Evolutionary conservation across 2,113 vertebrate genomes (phyloP).

Genomic region (Chaetura pelagica): DNA sequence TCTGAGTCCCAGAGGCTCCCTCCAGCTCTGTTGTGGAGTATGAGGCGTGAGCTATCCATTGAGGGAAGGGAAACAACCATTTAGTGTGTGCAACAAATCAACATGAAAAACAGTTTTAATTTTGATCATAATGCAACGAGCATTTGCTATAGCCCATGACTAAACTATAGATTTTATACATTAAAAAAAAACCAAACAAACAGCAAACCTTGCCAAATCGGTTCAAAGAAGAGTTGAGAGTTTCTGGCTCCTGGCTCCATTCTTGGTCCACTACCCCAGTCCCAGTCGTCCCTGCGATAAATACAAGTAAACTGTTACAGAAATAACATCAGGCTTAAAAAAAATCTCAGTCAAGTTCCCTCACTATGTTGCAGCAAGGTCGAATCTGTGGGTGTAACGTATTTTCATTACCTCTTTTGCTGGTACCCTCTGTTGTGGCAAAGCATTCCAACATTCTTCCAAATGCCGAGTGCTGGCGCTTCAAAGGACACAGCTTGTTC

Average conservation of each 20-base stretch:
- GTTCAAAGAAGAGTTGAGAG: neutral
- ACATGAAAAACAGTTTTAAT: neutral
- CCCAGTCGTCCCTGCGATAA: neutral
- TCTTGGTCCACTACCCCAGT: neutral
- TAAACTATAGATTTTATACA: neutral
- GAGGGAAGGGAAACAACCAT: neutral
- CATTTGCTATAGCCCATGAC: neutral
- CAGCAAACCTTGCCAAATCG: neutral
- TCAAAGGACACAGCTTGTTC: conserved; percentile 29
- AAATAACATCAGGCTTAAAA: conserved; percentile 19
- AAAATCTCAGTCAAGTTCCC: neutral
- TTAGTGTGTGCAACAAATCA: neutral
- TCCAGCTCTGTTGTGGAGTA: neutral
- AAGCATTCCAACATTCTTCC: conserved; percentile 34
- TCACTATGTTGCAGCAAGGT: neutral
- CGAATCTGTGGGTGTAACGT: neutral
- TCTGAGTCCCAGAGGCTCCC: neutral
- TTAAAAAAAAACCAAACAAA: neutral
- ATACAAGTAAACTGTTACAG: neutral
- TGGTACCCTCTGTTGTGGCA: neutral
- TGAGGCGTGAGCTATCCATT: neutral
- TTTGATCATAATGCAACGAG: neutral
- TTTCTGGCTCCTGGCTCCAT: neutral
- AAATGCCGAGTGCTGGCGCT: fast-evolving
- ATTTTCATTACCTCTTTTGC: conserved; percentile 15